Evolutionary conservation across 2,113 vertebrate genomes (phyloP).

Genomic region (Tragulus kanchil): DNA sequence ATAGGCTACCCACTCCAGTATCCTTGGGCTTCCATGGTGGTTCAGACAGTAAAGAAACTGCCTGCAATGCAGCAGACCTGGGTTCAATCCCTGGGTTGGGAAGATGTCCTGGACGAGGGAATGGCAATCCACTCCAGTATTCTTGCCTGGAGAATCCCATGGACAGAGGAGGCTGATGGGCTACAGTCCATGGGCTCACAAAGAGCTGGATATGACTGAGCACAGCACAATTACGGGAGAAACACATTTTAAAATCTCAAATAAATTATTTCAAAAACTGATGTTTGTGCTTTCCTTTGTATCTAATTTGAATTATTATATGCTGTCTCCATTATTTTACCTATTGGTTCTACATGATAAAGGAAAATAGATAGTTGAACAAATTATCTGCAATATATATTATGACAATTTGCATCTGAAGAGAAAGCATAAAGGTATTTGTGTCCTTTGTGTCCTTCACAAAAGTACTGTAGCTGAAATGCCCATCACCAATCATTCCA

Average conservation of each 20-base stretch:
- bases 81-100: too few species aligned
- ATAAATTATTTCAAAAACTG: neutral
- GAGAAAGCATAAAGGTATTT: neutral
- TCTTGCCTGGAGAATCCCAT: too few species aligned
- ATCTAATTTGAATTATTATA: neutral
- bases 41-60: too few species aligned
- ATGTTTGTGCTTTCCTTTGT: neutral
- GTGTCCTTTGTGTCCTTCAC: neutral
- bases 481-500: neutral
- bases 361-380: neutral
- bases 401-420: neutral
- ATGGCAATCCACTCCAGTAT: too few species aligned
- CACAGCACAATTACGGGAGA: neutral
- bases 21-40: too few species aligned
- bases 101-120: too few species aligned
- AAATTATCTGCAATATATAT: neutral
- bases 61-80: too few species aligned
- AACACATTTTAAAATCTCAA: neutral
- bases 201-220: too few species aligned
- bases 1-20: too few species aligned
- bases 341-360: neutral
- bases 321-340: neutral
- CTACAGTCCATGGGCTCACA: too few species aligned
- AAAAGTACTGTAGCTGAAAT: neutral
- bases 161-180: too few species aligned